Conservation (phyloP, 2,797 vertebrate species). For the Amazonetta brasiliensis region DNA sequence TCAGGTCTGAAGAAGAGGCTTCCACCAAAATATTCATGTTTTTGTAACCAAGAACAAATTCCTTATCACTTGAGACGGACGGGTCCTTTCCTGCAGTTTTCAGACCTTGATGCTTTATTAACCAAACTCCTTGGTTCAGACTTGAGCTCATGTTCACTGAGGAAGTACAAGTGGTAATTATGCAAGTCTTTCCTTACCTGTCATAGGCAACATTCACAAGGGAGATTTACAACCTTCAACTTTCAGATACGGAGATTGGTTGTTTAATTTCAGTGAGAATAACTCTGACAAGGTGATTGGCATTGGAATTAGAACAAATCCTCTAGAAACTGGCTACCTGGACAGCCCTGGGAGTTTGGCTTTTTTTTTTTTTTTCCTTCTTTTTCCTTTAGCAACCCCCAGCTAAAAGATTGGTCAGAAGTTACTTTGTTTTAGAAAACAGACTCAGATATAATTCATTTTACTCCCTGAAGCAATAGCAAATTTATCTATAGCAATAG, state of each 20-base stretch:
- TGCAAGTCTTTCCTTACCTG: conserved; percentile 77
- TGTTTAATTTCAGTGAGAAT: conserved; percentile 67
- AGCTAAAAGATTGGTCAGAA: neutral
- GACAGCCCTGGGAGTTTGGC: neutral
- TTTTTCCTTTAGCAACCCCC: neutral
- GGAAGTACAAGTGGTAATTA: conserved; percentile 81
- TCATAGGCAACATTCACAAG: conserved; percentile 74
- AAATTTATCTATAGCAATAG: neutral
- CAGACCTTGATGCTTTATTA: conserved; percentile 71
- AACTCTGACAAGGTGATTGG: conserved; percentile 60
- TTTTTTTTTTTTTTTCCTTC: neutral
- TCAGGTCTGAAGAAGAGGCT: neutral
- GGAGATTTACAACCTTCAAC: conserved; percentile 77
- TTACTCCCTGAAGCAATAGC: neutral
- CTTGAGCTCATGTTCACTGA: conserved; percentile 74
- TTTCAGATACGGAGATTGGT: conserved; percentile 73
- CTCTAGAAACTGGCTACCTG: neutral
- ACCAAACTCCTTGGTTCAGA: conserved; percentile 63
- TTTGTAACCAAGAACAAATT: conserved; percentile 5
- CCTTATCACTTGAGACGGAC: conserved; percentile 32
- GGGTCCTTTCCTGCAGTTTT: conserved; percentile 61
- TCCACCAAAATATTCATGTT: neutral
- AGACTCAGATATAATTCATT: neutral
- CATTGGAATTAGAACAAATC: conserved; percentile 54
- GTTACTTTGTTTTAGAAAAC: neutral